A percentile compares a stretch with the other conserved stretches of the same genome.
Conservation (phyloP, 2,797 vertebrate species). For the Artibeus lituratus region DNA sequence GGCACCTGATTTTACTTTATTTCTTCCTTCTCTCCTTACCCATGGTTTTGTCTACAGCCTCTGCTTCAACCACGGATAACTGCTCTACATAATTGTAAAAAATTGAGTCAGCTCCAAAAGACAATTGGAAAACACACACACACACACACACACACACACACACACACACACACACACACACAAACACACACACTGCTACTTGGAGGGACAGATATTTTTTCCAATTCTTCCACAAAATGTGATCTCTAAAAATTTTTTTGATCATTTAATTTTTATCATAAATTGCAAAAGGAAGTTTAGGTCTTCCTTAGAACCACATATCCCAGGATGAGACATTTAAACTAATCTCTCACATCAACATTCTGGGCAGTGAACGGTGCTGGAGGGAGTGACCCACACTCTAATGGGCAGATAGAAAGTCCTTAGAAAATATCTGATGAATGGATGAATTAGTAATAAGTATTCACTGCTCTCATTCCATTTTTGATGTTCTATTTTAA, state of each 20-base stretch:
- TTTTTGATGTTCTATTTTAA: neutral
- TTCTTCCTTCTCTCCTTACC: neutral
- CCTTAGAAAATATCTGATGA: neutral
- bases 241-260: neutral
- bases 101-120: neutral
- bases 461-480: neutral
- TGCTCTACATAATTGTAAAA: neutral
- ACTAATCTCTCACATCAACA: neutral
- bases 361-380: neutral
- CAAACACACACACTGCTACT: neutral
- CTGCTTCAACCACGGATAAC: neutral
- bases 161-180: neutral
- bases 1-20: slow-evolving; percentile 50
- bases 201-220: neutral
- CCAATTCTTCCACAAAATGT: neutral
- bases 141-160: neutral
- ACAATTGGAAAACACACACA: neutral
- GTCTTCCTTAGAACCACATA: neutral
- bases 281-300: neutral
- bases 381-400: neutral
- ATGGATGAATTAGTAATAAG: neutral
- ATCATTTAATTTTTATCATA: neutral
- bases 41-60: neutral
- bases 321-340: neutral
- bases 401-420: neutral